Evolutionary conservation across 2,113 vertebrate genomes (phyloP).

Genomic region (Pelmatolapia mariae): DNA sequence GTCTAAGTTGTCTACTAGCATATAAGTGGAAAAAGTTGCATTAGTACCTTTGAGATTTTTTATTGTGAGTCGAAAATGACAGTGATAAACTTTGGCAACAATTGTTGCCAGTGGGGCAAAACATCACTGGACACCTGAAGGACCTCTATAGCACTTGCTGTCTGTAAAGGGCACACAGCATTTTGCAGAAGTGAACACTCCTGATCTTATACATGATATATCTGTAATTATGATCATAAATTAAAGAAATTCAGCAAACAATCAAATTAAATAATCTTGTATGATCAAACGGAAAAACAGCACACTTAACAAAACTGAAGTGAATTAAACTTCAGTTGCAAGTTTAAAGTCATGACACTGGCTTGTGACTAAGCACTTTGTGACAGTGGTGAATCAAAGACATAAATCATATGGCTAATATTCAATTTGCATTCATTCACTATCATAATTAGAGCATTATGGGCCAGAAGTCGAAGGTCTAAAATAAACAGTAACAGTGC

Average conservation of each 20-base stretch:
- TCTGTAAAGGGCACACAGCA: neutral
- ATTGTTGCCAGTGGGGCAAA: too few relatives aligned
- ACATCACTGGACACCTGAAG: fast-evolving
- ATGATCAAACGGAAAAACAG: fast-evolving
- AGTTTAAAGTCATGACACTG: neutral
- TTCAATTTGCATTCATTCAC: fast-evolving
- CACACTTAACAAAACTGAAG: neutral
- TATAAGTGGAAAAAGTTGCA: too few relatives aligned
- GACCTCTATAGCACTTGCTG: neutral
- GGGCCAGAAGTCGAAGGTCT: fast-evolving
- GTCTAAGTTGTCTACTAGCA: too few relatives aligned
- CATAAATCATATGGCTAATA: neutral
- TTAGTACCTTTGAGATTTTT: too few relatives aligned
- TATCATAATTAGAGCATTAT: neutral
- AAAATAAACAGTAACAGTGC: neutral
- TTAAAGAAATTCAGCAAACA: neutral
- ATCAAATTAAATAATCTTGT: neutral
- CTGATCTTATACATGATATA: neutral
- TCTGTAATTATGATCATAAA: neutral
- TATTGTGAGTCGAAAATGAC: too few relatives aligned
- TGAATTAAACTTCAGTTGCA: neutral
- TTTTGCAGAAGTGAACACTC: neutral
- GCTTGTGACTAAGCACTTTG: neutral
- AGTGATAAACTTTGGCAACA: too few relatives aligned
- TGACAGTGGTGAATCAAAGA: neutral